These are phyloP conservation scores for Odontothrips loti DNA, from an alignment of 2,888 invertebrate species.

Conservation along the genomic window DNA sequence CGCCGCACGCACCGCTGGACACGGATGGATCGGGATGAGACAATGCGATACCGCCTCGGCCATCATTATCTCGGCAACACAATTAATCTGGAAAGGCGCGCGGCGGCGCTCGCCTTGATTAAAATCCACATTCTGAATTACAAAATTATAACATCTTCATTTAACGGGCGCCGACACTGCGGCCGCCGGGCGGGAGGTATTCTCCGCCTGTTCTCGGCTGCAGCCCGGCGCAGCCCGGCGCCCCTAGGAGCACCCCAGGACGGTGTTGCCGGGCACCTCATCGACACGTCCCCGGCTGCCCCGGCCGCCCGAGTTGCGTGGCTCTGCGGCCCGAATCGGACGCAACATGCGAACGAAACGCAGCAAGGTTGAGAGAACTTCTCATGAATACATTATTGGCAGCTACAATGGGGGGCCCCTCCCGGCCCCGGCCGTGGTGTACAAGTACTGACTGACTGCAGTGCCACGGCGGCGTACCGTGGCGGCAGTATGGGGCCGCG, in stretches of 20 bases:
- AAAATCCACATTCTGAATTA: slow-evolving; percentile 24
- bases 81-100: slow-evolving; percentile 19
- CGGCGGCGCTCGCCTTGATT: not conserved
- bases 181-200: too few species aligned
- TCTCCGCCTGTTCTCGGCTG: too few species aligned
- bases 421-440: too few species aligned
- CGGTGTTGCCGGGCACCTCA: too few species aligned
- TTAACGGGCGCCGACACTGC: not conserved
- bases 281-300: not conserved
- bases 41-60: not conserved
- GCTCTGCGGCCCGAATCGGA: not conserved
- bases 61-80: not conserved
- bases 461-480: not conserved
- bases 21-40: not conserved
- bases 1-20: slow-evolving; percentile 13
- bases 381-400: slow-evolving; percentile 26
- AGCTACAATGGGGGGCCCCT: not conserved
- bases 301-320: not conserved
- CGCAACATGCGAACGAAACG: slow-evolving; percentile 13
- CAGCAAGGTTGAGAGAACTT: slow-evolving; percentile 19
- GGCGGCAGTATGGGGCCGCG: slow-evolving; percentile 8
- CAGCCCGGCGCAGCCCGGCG: too few species aligned
- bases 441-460: not conserved
- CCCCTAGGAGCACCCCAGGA: too few species aligned
- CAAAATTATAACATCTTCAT: slow-evolving; percentile 27